Evolutionary conservation across 2,888 invertebrate genomes (phyloP), one percentile per base, ranked within the genome.

Genomic region (Mycalesis mineus): DNA sequence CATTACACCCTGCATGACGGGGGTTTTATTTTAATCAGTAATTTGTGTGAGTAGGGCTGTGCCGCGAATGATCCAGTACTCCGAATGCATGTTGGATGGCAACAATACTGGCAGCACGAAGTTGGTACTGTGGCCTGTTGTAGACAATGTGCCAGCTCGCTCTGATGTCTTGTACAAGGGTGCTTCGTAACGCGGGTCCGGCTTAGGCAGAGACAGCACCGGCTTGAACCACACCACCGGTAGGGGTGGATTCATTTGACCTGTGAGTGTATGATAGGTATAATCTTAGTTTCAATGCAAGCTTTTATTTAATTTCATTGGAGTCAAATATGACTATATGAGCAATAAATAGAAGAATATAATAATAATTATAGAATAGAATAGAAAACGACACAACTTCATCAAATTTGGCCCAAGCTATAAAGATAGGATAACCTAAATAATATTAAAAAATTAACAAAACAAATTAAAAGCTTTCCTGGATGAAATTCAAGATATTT

Each of bases 51-150:
- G 91, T 2, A 97, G 87, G 0, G 97, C 97, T 0, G 97, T 95
- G 61, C 96, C 97, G 70, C 95, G 95, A 44, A 96, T 91, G 67
- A 97, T 96, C 97, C 97, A 97, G 79, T 94, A 96, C 65, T 94
- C 92, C 44, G 94, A 91, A 0, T 91, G 80, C 64, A 91, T 86
- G 14, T 82, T 74, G 0, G 95, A 91, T 0, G 94, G 93, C 50
- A 97, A 75, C 31, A 95, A 82, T 60, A 97, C 93, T 0, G 95
- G 91, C 42, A 97, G 91, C 33, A 97, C 95, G 76, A 97, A 97
- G 88, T 97, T 97, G 1, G 97, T 97, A 69, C 97, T 97, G 82
- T 97, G 97, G 0, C 97, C 97, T 0, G 97, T 97, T 0, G 97
- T 97, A 7, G 97, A 97, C 11, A 97, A 90, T 0, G 93, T 92